These are phyloP conservation scores for Hirtodrosophila alboralis DNA, from an alignment of 2,888 invertebrate genomes.

Conservation along the genomic window DNA sequence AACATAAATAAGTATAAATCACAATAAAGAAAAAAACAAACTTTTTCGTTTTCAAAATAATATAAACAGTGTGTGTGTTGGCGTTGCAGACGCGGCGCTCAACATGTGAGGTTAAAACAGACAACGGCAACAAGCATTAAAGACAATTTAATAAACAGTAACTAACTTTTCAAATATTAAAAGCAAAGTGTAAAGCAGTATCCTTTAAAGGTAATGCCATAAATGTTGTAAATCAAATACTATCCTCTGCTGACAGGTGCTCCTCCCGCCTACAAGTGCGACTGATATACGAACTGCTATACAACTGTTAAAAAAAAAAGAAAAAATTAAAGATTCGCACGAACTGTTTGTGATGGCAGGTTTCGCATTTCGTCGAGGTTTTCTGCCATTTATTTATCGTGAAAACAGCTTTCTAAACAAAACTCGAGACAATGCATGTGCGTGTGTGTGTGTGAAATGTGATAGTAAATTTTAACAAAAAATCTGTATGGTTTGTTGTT, in stretches of 20 bases:
- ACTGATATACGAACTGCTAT: constrained; percentile 27
- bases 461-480: constrained; percentile 53
- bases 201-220: constrained; percentile 53
- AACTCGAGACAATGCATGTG: constrained; percentile 2
- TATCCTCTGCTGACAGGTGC: constrained; percentile 10
- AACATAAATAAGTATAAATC: constrained; percentile 7
- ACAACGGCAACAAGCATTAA: constrained; percentile 48
- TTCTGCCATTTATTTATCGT: constrained; percentile 25
- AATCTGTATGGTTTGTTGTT: constrained; percentile 48
- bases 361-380: constrained; percentile 30
- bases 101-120: constrained; percentile 83
- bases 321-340: constrained; percentile 26
- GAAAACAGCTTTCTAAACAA: constrained; percentile 67
- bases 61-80: constrained; percentile 41
- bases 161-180: constrained; percentile 17
- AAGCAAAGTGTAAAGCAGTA: constrained; percentile 15
- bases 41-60: constrained; percentile 6
- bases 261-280: constrained; percentile 24
- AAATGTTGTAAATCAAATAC: constrained; percentile 9
- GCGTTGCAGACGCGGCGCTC: constrained; percentile 71
- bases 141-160: constrained; percentile 29
- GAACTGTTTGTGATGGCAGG: constrained; percentile 16
- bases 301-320: constrained; percentile 4
- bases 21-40: constrained; percentile 1
- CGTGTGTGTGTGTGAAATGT: constrained; percentile 46